Percentiles rank a stretch among this genome's conserved stretches.
phyloP scores from a whole-genome alignment of 2,113 vertebrate species.

The Megaleporinus macrocephalus region DNA sequence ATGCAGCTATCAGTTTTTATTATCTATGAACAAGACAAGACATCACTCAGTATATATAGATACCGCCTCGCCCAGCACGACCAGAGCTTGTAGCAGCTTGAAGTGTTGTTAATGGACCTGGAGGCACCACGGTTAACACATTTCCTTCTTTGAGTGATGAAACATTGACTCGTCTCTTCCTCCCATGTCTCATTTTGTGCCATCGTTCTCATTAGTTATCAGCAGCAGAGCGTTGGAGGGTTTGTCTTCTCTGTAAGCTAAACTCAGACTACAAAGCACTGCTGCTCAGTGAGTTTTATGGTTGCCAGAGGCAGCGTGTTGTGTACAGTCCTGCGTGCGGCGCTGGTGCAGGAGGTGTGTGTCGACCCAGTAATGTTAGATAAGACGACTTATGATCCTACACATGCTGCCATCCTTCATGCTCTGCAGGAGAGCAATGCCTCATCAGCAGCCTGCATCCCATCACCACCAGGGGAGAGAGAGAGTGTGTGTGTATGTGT shows the following conservation, averaged over 20 bases:
- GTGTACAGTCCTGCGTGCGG: not conserved
- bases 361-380: conserved; percentile 1
- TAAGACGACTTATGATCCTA: not conserved
- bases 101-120: not conserved
- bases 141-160: not conserved
- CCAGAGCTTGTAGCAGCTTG: not conserved
- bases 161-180: not conserved
- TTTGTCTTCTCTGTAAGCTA: not conserved
- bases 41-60: not conserved
- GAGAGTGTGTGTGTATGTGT: no score
- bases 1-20: no score
- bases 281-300: not conserved
- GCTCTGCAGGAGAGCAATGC: conserved; percentile 72
- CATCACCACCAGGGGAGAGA: conserved; percentile 64
- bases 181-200: not conserved
- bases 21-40: no score
- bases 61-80: not conserved
- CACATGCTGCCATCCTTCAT: conserved; percentile 63
- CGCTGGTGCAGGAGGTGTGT: not conserved
- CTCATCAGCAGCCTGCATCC: conserved; percentile 74
- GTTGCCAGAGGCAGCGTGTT: not conserved
- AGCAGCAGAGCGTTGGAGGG: no score
- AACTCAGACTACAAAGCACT: not conserved
- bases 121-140: not conserved
- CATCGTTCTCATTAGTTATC: no score